phyloP scores from a whole-genome alignment of 2,888 invertebrate genomes.

The Pterostichus niger region DNA sequence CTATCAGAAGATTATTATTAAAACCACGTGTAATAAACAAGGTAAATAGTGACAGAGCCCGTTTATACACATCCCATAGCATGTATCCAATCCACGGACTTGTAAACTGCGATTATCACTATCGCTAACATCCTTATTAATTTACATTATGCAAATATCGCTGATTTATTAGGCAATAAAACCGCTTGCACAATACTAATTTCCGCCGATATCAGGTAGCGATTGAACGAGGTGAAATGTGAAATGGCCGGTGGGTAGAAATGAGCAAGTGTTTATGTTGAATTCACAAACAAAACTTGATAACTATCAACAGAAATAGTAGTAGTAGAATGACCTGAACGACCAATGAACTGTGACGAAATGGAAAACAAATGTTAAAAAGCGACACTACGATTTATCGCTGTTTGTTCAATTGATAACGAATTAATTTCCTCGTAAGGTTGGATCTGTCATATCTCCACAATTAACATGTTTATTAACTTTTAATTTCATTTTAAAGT shows the following conservation, averaged over 20 bases:
- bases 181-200: slow-evolving; percentile 56
- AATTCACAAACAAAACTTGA: slow-evolving; percentile 3
- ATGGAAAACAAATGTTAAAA: slow-evolving; percentile 44
- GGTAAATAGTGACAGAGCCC: slow-evolving; percentile 38
- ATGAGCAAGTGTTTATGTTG: not conserved
- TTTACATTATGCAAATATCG: slow-evolving; percentile 61
- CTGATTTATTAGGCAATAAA: slow-evolving; percentile 56
- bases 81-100: slow-evolving; percentile 14
- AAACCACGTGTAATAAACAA: slow-evolving; percentile 47
- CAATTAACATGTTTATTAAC: slow-evolving; percentile 22
- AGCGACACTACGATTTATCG: slow-evolving; percentile 18
- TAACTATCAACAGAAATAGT: slow-evolving; percentile 3
- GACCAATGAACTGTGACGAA: slow-evolving; percentile 48
- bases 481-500: not conserved
- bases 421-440: slow-evolving; percentile 42
- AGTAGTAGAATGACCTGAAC: slow-evolving; percentile 1
- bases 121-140: slow-evolving; percentile 60
- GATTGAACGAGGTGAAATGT: not conserved
- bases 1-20: slow-evolving; percentile 49
- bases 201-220: slow-evolving; percentile 13
- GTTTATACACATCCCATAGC: slow-evolving; percentile 34
- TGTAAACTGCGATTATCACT: slow-evolving; percentile 54
- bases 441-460: slow-evolving; percentile 15
- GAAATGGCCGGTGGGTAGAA: not conserved
- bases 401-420: slow-evolving; percentile 15